Base-by-base conservation (phyloP, 2,797 vertebrate genomes). In the Halcyon chelicuti region DNA sequence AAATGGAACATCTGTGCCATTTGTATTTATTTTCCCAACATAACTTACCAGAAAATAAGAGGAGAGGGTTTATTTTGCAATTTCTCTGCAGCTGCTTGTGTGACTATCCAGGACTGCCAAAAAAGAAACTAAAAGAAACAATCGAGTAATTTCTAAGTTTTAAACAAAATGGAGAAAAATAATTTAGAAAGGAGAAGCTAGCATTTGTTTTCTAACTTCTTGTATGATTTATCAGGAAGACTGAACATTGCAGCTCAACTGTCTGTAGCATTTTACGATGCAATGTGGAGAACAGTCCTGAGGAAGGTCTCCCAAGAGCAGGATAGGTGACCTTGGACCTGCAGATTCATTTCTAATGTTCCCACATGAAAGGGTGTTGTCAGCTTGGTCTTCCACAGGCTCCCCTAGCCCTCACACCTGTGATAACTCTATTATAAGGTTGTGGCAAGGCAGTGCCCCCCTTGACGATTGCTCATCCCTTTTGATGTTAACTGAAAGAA, bases 1-100 rank as follows among this genome's bases (percentile, higher is more conserved):
- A 84, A 78, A 86, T 79, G 84, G 74, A 87, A 92, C 95, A 96
- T 94, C 92, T 95, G 91, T 90, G 80, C 86, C 49, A 78, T 72
- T 94, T 75, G 51, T 97, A 90, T 94, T 97, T 97, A 93, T 98
- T 97, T 97, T 97, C 89, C 85, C 94, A 94, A 94, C 80, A 94
- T 78, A 93, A 83, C 75, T 92, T 97, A 88, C 23, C 76, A 94
- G 80, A 96, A 96, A 97, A 95, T 96, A 93, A 94, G 83, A 63
- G 68, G 52, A 77, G 71, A 88, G 89, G 58, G 67, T 63, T 79
- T 94, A 54, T 83, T 96, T 94, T 96, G 86, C 85, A 90, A 86
- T 80, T 90, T 65, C 88, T 96, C 87, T 91, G 57, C 90, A 95
- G 92, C 94, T 94, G 75, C 92, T 96, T 90, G 88, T 92, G 61